Percentiles rank a stretch among this genome's conserved stretches.
Evolutionary conservation across 2,888 invertebrate genomes (phyloP).

Genomic region (Dermolepida albohirtum): DNA sequence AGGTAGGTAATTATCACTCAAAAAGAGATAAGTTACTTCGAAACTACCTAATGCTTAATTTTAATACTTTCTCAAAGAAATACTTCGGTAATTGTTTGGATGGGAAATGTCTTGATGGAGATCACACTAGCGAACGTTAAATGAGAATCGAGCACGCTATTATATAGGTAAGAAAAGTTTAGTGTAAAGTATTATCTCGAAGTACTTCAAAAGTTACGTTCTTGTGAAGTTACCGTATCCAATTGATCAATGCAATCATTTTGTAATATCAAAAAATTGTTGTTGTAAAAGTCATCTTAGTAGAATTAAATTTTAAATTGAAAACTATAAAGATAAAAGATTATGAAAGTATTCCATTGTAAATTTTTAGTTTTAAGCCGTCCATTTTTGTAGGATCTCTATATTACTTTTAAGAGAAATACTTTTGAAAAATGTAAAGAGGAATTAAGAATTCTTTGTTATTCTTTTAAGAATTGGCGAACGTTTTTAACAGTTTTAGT

Average conservation of each 20-base stretch:
- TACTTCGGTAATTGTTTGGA: constrained; percentile 28
- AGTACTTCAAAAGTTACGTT: constrained; percentile 31
- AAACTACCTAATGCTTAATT: constrained; percentile 21
- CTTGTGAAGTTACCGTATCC: not conserved
- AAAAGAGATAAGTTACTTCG: constrained; percentile 14
- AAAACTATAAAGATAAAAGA: too few species aligned
- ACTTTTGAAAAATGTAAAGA: too few species aligned
- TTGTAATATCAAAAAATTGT: constrained; percentile 2
- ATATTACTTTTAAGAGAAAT: too few species aligned
- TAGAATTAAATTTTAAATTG: too few species aligned
- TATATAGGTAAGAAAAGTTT: constrained; percentile 49
- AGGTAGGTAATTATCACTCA: constrained; percentile 3
- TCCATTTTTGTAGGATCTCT: too few species aligned
- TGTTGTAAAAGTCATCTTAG: not conserved
- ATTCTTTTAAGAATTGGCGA: too few species aligned
- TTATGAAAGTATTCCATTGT: too few species aligned
- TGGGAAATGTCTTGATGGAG: constrained; percentile 44
- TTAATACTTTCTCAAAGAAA: constrained; percentile 22
- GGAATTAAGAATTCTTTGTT: too few species aligned
- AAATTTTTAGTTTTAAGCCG: too few species aligned
- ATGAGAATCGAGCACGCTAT: constrained; percentile 54
- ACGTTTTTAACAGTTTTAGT: too few species aligned
- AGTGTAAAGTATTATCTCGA: constrained; percentile 31
- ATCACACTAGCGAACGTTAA: constrained; percentile 49
- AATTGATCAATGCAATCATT: constrained; percentile 12